Conservation (phyloP, 2,113 vertebrate species). For the Podiceps cristatus region DNA sequence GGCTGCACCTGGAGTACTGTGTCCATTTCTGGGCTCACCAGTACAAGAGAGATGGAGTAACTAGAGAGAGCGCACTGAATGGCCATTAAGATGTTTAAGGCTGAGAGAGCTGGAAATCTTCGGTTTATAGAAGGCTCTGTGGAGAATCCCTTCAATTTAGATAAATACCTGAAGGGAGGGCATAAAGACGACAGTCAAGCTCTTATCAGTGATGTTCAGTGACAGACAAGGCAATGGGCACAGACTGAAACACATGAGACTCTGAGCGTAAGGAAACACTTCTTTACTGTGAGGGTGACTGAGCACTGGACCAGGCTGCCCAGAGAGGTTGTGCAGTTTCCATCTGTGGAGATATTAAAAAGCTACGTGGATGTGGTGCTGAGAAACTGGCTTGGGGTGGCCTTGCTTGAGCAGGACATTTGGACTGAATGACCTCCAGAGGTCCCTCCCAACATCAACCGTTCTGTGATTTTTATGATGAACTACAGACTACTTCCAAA, state of each 20-base stretch:
- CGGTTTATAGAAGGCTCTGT: background rate
- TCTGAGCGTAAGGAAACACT: background rate
- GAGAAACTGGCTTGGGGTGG: background rate
- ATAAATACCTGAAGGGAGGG: background rate
- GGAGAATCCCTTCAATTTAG: no score
- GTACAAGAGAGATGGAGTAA: background rate
- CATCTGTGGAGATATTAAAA: background rate
- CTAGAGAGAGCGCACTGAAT: background rate
- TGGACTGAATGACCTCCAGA: background rate
- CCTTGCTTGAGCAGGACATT: background rate
- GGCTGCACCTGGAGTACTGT: background rate
- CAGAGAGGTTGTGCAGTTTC: background rate
- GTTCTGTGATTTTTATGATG: background rate
- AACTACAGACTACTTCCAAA: background rate
- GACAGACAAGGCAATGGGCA: background rate
- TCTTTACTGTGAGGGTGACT: background rate
- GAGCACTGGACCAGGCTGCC: background rate
- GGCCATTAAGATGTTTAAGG: background rate
- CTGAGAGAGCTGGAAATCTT: background rate
- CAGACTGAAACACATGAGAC: background rate
- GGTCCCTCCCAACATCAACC: background rate
- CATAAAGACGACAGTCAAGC: background rate
- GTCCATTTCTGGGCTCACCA: background rate
- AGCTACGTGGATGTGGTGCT: background rate
- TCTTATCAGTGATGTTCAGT: background rate